Conservation (phyloP, 2,797 vertebrate species). For the Melanotaenia parkinsoni region DNA sequence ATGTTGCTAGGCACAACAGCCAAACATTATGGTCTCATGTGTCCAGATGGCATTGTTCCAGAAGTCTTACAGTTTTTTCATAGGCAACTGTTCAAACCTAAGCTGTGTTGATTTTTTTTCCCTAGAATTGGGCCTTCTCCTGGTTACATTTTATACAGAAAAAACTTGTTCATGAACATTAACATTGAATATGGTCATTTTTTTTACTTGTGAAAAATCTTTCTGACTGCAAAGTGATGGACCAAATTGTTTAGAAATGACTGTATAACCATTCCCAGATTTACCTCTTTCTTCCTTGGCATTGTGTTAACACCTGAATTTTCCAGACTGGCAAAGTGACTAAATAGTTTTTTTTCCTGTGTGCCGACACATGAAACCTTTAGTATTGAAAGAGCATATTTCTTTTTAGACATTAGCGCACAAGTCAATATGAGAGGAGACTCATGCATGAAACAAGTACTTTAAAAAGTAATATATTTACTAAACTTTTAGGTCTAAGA, state of each 20-base stretch:
- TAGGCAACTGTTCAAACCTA: no score
- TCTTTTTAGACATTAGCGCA: no score
- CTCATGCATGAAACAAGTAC: no score
- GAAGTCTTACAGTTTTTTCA: no score
- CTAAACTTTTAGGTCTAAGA: no score
- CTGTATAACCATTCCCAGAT: background rate
- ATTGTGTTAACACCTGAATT: background rate
- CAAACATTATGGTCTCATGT: background rate
- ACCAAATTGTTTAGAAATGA: background rate
- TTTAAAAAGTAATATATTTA: no score
- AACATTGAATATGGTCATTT: background rate
- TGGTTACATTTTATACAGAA: background rate
- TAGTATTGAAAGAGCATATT: no score
- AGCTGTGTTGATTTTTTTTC: no score
- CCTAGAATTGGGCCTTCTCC: background rate
- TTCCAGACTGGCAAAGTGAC: background rate
- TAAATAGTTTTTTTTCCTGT: background rate
- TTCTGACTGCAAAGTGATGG: background rate
- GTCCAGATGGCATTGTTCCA: no score
- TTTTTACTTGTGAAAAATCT: background rate
- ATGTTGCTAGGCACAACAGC: background rate
- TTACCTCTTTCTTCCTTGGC: background rate
- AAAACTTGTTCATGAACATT: background rate
- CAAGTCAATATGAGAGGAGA: no score
- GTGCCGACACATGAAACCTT: background rate